Conservation (phyloP, 2,797 vertebrate species). For the Linurgus olivaceus region DNA sequence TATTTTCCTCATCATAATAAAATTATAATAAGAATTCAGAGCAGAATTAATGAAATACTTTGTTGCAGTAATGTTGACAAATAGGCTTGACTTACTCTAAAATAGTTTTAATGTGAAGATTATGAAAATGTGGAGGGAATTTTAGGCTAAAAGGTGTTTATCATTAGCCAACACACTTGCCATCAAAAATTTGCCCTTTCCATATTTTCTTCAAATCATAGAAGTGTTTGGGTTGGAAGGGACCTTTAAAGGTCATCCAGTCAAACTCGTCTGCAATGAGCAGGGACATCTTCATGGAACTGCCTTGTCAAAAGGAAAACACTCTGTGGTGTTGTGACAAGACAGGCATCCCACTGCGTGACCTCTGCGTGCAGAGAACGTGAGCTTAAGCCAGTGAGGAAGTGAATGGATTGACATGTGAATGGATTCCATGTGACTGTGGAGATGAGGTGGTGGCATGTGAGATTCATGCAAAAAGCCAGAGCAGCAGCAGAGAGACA, state of each 20-base stretch:
- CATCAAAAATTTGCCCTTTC: neutral
- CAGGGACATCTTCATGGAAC: neutral
- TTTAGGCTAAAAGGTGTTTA: neutral
- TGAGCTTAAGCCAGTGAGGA: neutral
- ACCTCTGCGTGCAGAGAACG: accelerated
- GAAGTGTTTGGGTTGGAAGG: neutral
- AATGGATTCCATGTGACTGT: neutral
- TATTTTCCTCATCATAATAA: neutral
- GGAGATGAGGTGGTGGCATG: neutral
- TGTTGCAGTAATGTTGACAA: neutral
- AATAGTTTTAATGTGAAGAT: neutral
- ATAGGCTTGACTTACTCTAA: neutral
- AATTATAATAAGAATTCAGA: neutral
- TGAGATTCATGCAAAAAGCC: neutral
- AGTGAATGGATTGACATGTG: neutral
- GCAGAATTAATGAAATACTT: neutral
- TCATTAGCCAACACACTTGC: accelerated
- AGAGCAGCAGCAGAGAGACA: neutral
- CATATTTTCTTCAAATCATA: neutral
- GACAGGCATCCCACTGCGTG: accelerated
- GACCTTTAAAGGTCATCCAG: neutral
- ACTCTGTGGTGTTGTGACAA: accelerated
- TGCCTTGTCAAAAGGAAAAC: neutral
- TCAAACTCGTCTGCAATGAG: neutral
- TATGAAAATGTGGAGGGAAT: neutral